These are phyloP conservation scores for Echeneis naucrates DNA, from an alignment of 2,797 vertebrate genomes.

Conservation along the genomic window DNA sequence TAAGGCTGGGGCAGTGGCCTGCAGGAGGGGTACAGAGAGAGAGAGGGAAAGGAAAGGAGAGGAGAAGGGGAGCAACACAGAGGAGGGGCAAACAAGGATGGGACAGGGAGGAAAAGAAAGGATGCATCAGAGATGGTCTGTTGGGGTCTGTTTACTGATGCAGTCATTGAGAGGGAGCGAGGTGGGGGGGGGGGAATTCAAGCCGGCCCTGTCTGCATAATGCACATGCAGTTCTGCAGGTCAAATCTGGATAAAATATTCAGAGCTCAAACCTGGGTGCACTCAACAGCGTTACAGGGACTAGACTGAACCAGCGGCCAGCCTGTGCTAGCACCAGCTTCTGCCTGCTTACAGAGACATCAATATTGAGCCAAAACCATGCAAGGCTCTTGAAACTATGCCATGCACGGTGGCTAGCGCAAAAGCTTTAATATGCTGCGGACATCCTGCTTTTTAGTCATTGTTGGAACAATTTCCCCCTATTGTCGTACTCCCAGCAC, in stretches of 20 bases:
- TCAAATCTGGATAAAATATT: slow-evolving; percentile 74
- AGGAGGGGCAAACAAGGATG: slow-evolving; percentile 75
- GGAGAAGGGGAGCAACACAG: slow-evolving; percentile 32
- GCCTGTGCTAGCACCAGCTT: slow-evolving; percentile 41
- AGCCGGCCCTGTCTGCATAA: slow-evolving; percentile 70
- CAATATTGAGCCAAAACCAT: slow-evolving; percentile 64
- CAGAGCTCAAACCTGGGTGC: slow-evolving; percentile 49
- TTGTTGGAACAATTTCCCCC: slow-evolving; percentile 15
- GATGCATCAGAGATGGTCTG: slow-evolving; percentile 74
- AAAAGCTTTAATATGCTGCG: slow-evolving; percentile 46
- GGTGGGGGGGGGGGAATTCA: slow-evolving; percentile 53
- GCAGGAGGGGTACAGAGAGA: slow-evolving; percentile 49
- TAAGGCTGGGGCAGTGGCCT: slow-evolving; percentile 73
- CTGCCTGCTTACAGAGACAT: slow-evolving; percentile 61
- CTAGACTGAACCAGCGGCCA: slow-evolving; percentile 45
- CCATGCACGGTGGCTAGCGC: slow-evolving; percentile 56
- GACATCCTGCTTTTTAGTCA: slow-evolving; percentile 10
- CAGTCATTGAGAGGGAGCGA: slow-evolving; percentile 69
- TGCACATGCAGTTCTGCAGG: slow-evolving; percentile 75
- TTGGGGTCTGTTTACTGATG: slow-evolving; percentile 85
- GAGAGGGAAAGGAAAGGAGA: slow-evolving; percentile 14
- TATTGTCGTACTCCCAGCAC: slow-evolving; percentile 18
- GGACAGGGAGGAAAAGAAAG: slow-evolving; percentile 65
- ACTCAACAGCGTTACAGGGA: slow-evolving; percentile 53
- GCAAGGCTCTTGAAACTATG: slow-evolving; percentile 73